Conservation (phyloP, 2,797 vertebrate genomes). For the Trichosurus vulpecula region DNA sequence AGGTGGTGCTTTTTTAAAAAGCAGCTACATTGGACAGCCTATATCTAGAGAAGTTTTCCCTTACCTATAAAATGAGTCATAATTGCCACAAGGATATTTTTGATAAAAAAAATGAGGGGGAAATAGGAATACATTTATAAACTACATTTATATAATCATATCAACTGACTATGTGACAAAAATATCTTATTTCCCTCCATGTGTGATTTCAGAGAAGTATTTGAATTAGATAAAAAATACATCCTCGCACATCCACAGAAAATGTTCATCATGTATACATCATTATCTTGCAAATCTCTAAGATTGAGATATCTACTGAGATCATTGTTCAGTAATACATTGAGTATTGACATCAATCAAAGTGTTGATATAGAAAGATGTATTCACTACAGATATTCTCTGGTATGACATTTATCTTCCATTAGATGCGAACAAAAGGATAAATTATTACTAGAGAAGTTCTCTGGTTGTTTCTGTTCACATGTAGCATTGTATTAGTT, state of each 20-base stretch:
- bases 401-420: neutral
- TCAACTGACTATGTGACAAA: neutral
- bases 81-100: neutral
- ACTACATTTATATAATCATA: neutral
- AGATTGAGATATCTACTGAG: neutral
- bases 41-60: neutral
- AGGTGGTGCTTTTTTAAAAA: neutral
- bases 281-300: neutral
- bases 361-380: neutral
- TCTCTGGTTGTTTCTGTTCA: neutral
- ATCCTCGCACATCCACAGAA: neutral
- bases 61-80: neutral
- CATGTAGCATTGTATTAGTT: neutral
- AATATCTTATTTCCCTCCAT: neutral
- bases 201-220: neutral
- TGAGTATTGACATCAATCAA: neutral
- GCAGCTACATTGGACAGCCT: neutral
- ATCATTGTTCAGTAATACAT: neutral
- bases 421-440: neutral
- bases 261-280: neutral
- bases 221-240: neutral
- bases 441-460: neutral
- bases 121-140: neutral
- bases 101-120: neutral
- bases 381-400: neutral